Conservation (phyloP, 2,888 invertebrate genomes). For the Sinhomidia bicolor region DNA sequence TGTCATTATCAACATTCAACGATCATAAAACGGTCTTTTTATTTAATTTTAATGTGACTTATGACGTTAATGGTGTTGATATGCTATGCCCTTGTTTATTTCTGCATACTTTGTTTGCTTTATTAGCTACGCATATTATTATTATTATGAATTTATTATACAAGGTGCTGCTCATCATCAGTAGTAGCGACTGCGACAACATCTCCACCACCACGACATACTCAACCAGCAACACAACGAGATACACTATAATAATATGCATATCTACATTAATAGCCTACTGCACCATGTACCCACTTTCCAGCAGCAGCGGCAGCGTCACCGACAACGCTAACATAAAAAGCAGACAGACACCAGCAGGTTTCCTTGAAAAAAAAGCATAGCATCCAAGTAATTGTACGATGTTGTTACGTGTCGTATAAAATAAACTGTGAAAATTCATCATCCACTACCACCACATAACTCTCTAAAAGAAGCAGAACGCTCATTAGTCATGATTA, state of each 20-base stretch:
- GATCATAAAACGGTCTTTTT: too few species aligned
- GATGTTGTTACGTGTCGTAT: slow-evolving; percentile 42
- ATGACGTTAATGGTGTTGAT: neutral
- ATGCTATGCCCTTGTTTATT: slow-evolving; percentile 21
- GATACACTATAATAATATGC: neutral
- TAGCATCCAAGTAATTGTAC: slow-evolving; percentile 39
- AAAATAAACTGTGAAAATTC: slow-evolving; percentile 38
- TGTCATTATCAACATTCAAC: slow-evolving; percentile 6
- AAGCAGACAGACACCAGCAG: slow-evolving; percentile 41
- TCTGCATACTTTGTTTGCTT: too few species aligned
- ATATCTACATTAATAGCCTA: too few species aligned
- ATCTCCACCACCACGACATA: neutral
- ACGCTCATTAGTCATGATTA: neutral
- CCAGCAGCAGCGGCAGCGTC: slow-evolving; percentile 1
- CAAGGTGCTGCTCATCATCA: too few species aligned
- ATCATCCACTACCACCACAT: neutral
- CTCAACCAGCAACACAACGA: neutral
- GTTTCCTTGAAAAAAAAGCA: slow-evolving; percentile 50
- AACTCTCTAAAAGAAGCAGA: neutral
- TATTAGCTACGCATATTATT: too few species aligned
- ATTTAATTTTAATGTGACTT: neutral
- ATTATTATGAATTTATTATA: too few species aligned
- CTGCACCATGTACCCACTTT: neutral
- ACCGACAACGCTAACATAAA: neutral
- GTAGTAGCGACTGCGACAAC: too few species aligned